Conservation (phyloP, 2,113 vertebrate genomes). For the Sus scrofa region T2T-Sscrofa CM000812.6:156649001-156649500, state of each 20-base stretch:
- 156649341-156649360: not conserved
- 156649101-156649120: not conserved
- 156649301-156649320: too few relatives aligned
- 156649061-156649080: accelerated
- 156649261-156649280: too few relatives aligned
- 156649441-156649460: accelerated
- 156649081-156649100: not conserved
- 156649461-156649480: not conserved
- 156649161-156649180: not conserved
- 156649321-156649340: not conserved
- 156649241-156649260: not conserved
- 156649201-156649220: not conserved
- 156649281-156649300: not conserved
- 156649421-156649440: not conserved
- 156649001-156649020: too few relatives aligned
- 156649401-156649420: not conserved
- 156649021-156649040: not conserved
- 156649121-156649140: too few relatives aligned
- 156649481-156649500: not conserved
- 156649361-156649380: too few relatives aligned
- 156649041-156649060: accelerated
- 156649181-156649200: not conserved
- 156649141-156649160: not conserved
- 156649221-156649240: not conserved
- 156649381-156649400: not conserved